Percentiles rank a stretch among this genome's conserved stretches.
These are phyloP conservation scores for Blastobasis lacticolella DNA, from an alignment of 2,888 invertebrate genomes.

Conservation along the genomic window DNA sequence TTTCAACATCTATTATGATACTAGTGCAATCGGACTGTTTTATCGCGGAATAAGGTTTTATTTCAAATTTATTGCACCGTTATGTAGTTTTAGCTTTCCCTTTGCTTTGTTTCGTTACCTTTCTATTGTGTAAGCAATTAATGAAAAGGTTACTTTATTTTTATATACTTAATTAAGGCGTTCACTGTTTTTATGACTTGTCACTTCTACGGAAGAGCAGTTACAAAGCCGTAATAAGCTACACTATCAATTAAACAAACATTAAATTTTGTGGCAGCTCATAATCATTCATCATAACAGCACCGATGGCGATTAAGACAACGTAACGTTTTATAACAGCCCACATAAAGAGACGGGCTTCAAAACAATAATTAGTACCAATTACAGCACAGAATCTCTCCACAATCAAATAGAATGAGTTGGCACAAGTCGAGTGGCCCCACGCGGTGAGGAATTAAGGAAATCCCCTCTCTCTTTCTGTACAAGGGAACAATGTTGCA, in stretches of 20 bases:
- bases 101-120: too few species aligned
- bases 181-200: too few species aligned
- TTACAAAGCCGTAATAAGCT: background rate
- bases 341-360: slow-evolving; percentile 39
- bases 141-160: too few species aligned
- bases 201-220: background rate
- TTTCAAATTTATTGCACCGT: slow-evolving; percentile 1
- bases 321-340: slow-evolving; percentile 32
- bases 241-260: background rate
- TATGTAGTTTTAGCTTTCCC: too few species aligned
- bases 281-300: slow-evolving; percentile 21
- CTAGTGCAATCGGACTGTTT: slow-evolving; percentile 28
- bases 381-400: slow-evolving; percentile 59
- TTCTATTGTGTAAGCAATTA: too few species aligned
- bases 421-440: slow-evolving; percentile 60
- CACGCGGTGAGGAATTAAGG: slow-evolving; percentile 59
- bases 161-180: too few species aligned
- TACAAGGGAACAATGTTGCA: slow-evolving; percentile 19
- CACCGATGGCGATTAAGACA: slow-evolving; percentile 21
- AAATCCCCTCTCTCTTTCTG: slow-evolving; percentile 35
- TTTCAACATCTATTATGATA: slow-evolving; percentile 37
- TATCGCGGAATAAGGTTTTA: slow-evolving; percentile 17
- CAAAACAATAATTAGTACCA: slow-evolving; percentile 68
- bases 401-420: slow-evolving; percentile 69
- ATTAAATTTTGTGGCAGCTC: slow-evolving; percentile 3